Base-by-base conservation (phyloP, 2,888 invertebrate genomes). In the Leptinotarsa rubiginosa region DNA sequence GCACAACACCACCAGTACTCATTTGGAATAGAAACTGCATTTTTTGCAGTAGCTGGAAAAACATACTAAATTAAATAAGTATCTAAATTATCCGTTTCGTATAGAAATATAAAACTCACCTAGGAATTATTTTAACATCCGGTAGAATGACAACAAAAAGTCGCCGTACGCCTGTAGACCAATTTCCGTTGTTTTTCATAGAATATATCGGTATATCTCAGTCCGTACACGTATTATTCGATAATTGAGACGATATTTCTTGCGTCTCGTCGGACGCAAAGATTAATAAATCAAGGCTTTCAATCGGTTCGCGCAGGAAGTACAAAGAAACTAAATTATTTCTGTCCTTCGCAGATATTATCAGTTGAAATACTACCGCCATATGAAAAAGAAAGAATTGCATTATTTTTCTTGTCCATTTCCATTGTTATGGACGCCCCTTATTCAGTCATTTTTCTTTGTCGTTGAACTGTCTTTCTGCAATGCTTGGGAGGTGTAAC, bases 251-350 rank as follows among this genome's bases (percentile, higher is more conserved):
- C 77, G 75, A 80, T 79, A 78, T 47, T 54, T 68, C 54, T 68
- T 54, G 22, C 25, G 52, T 68, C 52, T 31, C 52, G 56, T 56
- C 56, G 4, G 31, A 56, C 74, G 76, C 72, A 68, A 70, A 69
- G 74, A 78, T 77, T 80, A 73, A 80, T 80, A 80, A 80, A 80
- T 80, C 78, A 76, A 70, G 52, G 78, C 77, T 79, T 80, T 79
- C 80, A 79, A 80, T 80, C 79, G 80, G 72, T 72, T 12, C 54
- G 74, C 74, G 74, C 71, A 73, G 76, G 73, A 77, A 78, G 74
- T 75, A 79, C 75, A 78, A 78, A 79, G 77, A 79, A 79, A 77
- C 77, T 78, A 77, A 77, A 78, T 77, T 75, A 77, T 71, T 78
- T 64, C 77, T 79, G 77, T 79, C 78, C 72, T 72, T 72, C 59